phyloP scores from a whole-genome alignment of 2,113 vertebrate genomes.

The Thryonomys swinderianus region DNA sequence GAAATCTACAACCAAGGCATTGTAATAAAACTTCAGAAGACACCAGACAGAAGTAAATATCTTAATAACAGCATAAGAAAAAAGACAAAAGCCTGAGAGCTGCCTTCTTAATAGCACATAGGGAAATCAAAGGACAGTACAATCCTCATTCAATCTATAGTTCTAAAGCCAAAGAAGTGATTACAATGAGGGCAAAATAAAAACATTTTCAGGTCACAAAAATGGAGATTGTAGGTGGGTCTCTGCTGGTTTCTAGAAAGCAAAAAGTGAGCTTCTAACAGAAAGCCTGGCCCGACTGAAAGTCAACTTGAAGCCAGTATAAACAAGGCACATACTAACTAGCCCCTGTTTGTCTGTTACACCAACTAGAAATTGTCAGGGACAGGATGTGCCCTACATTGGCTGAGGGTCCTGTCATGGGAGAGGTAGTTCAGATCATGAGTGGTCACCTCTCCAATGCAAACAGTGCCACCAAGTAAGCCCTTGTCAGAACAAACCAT shows the following conservation, averaged over 20 bases:
- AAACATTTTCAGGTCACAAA: not conserved
- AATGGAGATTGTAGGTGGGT: not conserved
- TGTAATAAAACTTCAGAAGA: not conserved
- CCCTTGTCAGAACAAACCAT: not conserved
- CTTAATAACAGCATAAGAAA: not conserved
- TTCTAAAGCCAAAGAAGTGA: not conserved
- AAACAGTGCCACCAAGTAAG: accelerated
- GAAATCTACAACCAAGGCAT: no score
- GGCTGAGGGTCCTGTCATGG: no score
- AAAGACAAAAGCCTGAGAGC: not conserved
- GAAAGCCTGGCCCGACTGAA: accelerated
- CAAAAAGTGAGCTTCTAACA: not conserved
- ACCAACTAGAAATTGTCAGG: accelerated
- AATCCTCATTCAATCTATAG: no score
- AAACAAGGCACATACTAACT: accelerated
- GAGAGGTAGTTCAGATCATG: no score
- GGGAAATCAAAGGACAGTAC: not conserved
- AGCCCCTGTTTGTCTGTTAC: no score
- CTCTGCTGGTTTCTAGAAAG: no score
- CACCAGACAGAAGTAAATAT: not conserved
- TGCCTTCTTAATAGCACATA: not conserved
- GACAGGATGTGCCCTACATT: not conserved
- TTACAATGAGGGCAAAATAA: not conserved
- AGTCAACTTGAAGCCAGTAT: accelerated
- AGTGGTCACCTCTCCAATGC: not conserved